Percentiles rank a stretch among this genome's conserved stretches.
Conservation (phyloP, 2,797 vertebrate genomes). For the Apogon hyalosoma region DNA sequence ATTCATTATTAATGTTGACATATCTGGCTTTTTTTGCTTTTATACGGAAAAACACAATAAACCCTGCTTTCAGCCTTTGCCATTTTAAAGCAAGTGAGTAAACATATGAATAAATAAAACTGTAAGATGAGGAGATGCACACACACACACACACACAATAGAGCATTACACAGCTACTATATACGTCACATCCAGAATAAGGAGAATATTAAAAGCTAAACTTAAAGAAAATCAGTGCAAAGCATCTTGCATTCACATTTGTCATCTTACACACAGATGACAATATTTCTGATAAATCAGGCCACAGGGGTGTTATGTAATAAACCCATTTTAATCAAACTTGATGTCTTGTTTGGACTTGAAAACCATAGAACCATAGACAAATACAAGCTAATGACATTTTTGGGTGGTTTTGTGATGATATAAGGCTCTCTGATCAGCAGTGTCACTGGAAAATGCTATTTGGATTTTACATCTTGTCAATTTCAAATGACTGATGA, state of each 20-base stretch:
- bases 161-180: conserved; percentile 12
- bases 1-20: background rate
- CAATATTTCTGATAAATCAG: background rate
- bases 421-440: no score
- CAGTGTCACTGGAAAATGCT: no score
- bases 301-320: conserved; percentile 28
- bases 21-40: background rate
- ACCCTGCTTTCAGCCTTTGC: background rate
- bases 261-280: background rate
- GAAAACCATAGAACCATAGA: background rate
- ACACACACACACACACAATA: background rate
- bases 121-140: background rate
- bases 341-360: no score
- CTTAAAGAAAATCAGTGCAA: background rate
- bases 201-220: conserved; percentile 15
- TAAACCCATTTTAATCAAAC: conserved; percentile 3
- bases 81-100: background rate
- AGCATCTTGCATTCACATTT: conserved; percentile 7
- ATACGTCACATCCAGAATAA: conserved; percentile 13
- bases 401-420: no score
- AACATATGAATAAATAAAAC: conserved; percentile 5
- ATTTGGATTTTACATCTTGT: no score
- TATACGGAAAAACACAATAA: background rate
- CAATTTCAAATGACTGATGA: no score
- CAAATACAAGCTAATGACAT: no score